Percentiles rank a stretch among this genome's conserved stretches.
These are phyloP conservation scores for Megastigmus dorsalis DNA, from an alignment of 2,888 invertebrate species.

Conservation along the genomic window DNA sequence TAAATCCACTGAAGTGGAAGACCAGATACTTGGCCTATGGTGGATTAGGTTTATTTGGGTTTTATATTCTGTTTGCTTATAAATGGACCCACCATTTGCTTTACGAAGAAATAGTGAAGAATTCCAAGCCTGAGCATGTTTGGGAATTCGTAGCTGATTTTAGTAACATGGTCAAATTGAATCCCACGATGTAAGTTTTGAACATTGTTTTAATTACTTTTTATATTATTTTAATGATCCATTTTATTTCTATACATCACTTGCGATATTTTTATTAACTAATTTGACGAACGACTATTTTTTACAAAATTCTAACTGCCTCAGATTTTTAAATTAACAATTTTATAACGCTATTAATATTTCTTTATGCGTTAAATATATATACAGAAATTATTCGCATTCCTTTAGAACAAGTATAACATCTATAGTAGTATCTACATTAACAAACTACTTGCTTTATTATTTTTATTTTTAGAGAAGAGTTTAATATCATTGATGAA, in stretches of 20 bases:
- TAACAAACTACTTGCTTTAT: not conserved
- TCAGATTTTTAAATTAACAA: too few species aligned
- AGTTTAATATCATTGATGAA: conserved; percentile 80
- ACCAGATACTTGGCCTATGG: conserved; percentile 62
- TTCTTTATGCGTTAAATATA: not conserved
- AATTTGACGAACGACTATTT: not conserved
- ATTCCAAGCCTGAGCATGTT: conserved; percentile 78
- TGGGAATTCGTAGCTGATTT: conserved; percentile 88
- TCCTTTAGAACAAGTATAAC: not conserved
- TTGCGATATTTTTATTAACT: conserved; percentile 10
- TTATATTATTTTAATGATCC: conserved; percentile 16
- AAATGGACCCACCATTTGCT: conserved; percentile 64
- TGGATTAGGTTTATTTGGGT: conserved; percentile 55
- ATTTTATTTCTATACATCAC: too few species aligned
- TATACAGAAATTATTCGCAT: not conserved
- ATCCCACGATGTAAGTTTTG: conserved; percentile 82
- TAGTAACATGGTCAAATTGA: conserved; percentile 82
- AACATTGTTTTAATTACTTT: conserved; percentile 1
- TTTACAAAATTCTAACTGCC: not conserved
- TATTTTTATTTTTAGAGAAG: conserved; percentile 75
- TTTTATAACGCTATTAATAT: conserved; percentile 10
- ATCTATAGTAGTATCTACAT: conserved; percentile 1
- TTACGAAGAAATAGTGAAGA: conserved; percentile 75
- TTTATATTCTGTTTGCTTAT: conserved; percentile 61
- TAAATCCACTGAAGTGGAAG: conserved; percentile 72